Evolutionary conservation across 2,113 vertebrate species (phyloP).

Genomic region (Cisticola juncidis): DNA sequence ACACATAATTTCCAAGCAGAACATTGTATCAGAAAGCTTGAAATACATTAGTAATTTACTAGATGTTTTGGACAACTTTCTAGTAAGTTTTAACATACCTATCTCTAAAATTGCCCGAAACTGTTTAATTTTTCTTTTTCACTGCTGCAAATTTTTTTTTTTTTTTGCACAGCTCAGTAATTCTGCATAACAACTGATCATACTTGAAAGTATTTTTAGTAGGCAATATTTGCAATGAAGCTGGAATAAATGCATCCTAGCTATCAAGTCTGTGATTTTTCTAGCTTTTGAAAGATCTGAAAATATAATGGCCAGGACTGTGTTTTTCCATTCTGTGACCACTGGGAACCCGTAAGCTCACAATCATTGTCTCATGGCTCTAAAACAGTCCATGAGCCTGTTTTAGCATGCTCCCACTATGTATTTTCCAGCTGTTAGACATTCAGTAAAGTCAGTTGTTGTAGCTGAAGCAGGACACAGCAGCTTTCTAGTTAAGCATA

Average conservation of each 20-base stretch:
- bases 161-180: background rate
- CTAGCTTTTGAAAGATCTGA: background rate
- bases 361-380: background rate
- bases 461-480: background rate
- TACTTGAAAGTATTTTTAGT: background rate
- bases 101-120: background rate
- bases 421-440: background rate
- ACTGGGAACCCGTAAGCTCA: background rate
- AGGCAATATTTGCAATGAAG: background rate
- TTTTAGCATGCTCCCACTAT: background rate
- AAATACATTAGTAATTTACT: background rate
- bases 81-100: background rate
- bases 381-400: background rate
- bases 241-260: background rate
- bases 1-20: background rate
- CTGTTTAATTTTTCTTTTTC: background rate
- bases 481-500: background rate
- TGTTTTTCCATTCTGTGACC: background rate
- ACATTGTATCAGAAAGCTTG: background rate
- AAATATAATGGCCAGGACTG: background rate
- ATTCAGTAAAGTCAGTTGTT: background rate
- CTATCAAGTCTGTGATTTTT: background rate
- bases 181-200: background rate
- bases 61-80: background rate
- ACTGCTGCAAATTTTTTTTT: background rate